These are phyloP conservation scores for Procapra przewalskii DNA, from an alignment of 2,113 vertebrate species.

Conservation along the genomic window DNA sequence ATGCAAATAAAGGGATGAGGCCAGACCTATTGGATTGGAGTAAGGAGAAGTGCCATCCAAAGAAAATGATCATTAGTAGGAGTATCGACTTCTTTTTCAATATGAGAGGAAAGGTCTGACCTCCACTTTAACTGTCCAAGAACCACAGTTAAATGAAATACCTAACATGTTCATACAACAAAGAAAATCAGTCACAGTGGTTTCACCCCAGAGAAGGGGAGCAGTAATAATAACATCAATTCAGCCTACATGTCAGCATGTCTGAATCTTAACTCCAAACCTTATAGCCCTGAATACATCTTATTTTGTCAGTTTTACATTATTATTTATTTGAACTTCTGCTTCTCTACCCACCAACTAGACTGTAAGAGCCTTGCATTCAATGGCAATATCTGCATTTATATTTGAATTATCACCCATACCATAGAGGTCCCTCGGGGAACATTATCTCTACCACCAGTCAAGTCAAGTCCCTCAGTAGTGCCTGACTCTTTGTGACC, in stretches of 20 bases:
- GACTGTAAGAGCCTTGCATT: not conserved
- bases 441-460: not conserved
- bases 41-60: not conserved
- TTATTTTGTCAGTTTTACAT: not conserved
- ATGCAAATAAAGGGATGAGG: not conserved
- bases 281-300: not conserved
- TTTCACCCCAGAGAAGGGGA: not conserved
- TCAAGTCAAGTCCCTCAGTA: too few species aligned
- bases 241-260: not conserved
- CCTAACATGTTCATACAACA: not conserved
- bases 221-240: not conserved
- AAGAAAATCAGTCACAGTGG: not conserved
- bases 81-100: not conserved
- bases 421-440: not conserved
- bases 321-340: not conserved
- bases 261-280: not conserved
- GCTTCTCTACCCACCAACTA: not conserved
- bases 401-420: not conserved
- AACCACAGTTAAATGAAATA: not conserved
- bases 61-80: not conserved
- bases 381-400: not conserved
- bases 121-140: not conserved
- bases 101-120: not conserved
- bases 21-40: rapidly evolving
- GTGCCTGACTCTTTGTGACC: rapidly evolving